Evolutionary conservation across 1,140 invertebrate genomes (phyloP).

Genomic region (Bicyclus anynana): DNA sequence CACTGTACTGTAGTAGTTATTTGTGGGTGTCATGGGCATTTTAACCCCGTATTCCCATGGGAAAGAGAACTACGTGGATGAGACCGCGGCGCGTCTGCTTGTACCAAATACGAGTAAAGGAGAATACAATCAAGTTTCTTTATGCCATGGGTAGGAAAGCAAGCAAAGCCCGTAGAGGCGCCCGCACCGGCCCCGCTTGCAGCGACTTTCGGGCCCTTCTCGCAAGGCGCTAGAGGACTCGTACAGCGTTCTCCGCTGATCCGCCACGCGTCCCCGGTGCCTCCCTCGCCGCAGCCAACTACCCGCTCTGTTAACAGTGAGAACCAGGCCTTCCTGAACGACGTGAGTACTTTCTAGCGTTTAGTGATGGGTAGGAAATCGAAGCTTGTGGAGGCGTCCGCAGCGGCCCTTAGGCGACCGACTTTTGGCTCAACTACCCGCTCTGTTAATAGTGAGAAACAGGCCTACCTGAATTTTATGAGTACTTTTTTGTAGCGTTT

Average conservation of each 20-base stretch:
- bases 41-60: too few relatives aligned
- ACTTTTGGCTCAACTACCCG: conserved; percentile 85
- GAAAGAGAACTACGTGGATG: too few relatives aligned
- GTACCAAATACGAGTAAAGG: too few relatives aligned
- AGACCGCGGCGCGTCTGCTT: too few relatives aligned
- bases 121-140: neutral
- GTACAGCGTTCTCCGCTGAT: conserved; percentile 95
- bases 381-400: conserved; percentile 22
- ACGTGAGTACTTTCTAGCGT: too few relatives aligned
- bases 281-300: conserved; percentile 81
- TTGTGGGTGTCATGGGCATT: too few relatives aligned
- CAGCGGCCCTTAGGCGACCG: conserved; percentile 36
- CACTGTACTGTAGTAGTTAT: too few relatives aligned
- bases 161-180: conserved; percentile 28
- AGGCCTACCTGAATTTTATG: conserved; percentile 91
- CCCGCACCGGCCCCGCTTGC: conserved; percentile 29
- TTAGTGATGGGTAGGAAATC: conserved; percentile 41
- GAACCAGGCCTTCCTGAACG: conserved; percentile 92
- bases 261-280: conserved; percentile 84
- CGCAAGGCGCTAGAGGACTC: conserved; percentile 86
- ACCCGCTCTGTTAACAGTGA: conserved; percentile 87
- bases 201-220: conserved; percentile 86
- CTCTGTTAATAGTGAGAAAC: conserved; percentile 90
- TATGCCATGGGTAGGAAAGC: conserved; percentile 33
- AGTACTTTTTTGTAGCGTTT: too few relatives aligned